A percentile compares a stretch with the other conserved stretches of the same genome.
Conservation (phyloP, 2,888 invertebrate genomes). For the Xanthia togata region DNA sequence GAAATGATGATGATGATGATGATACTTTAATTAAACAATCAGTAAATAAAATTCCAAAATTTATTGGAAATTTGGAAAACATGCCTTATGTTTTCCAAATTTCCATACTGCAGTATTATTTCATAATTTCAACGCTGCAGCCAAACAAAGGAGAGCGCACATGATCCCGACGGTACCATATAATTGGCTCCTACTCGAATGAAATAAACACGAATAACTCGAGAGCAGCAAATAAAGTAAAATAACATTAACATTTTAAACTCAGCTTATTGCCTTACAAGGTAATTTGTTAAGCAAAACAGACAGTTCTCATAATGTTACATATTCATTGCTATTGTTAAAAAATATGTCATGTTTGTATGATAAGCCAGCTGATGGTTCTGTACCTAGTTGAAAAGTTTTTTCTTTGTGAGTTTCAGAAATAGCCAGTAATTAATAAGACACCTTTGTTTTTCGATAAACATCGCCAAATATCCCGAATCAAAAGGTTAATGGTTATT, state of each 20-base stretch:
- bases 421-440: neutral
- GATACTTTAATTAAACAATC: neutral
- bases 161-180: slow-evolving; percentile 27
- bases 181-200: slow-evolving; percentile 27
- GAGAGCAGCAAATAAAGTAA: slow-evolving; percentile 9
- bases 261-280: slow-evolving; percentile 17
- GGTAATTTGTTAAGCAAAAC: slow-evolving; percentile 45
- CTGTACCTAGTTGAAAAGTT: neutral
- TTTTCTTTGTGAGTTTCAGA: neutral
- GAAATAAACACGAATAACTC: slow-evolving; percentile 2
- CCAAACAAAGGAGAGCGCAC: slow-evolving; percentile 5
- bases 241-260: slow-evolving; percentile 34
- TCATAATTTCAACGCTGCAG: slow-evolving; percentile 16
- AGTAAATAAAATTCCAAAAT: neutral
- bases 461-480: neutral
- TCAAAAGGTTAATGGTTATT: neutral
- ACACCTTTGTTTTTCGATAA: neutral
- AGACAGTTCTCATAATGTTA: slow-evolving; percentile 30
- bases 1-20: no score
- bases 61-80: slow-evolving; percentile 5
- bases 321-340: slow-evolving; percentile 40
- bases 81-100: no score
- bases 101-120: neutral
- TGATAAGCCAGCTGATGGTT: neutral
- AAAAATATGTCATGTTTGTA: neutral